Base-by-base conservation (phyloP, 64 coral and sea anemone genomes). In the Pocillopora verrucosa region DNA sequence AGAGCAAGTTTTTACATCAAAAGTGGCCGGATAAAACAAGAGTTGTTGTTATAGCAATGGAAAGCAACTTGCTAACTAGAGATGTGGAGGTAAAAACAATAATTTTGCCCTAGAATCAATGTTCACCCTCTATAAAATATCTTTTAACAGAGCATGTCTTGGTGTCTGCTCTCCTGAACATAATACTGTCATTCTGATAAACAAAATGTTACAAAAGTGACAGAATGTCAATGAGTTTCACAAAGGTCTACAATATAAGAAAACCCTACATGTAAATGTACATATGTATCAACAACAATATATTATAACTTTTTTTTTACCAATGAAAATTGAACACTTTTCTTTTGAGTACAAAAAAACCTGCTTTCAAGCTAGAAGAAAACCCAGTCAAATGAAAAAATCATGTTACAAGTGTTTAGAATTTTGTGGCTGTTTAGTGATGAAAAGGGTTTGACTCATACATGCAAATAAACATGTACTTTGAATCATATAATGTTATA, bases 21-120 rank as follows among this genome's bases (percentile, higher is more conserved):
- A 94, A 94, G 80, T 94, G 93, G 93, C 93, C 89, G 12, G 93
- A 94, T 88, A 87, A 83, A 68, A 63, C 78, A 17, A 87, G 45
- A 22, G 56, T 94, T 36, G 73, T 82, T 74, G 83, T 94, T 38
- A 91, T 94, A 70, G 93, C 89, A 20, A 80, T 94, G 80, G 93
- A 94, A 58, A 74, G 93, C 75, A 94, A 94, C 74, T 81, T 94
- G 83, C 60, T 88, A 0, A 65, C 67, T 76, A 64, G 62, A 61
- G 88, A 94, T 82, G 89, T 94, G 5, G 82, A 90, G 93, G 93
- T 91, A 80, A 22, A 84, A 56, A 51, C 41, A 51, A 51, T 4
- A 51, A 51, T 51, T 51, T 51, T 51, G 3, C 7, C 41, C 41
- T 4, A 51, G 41, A 51, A 25, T 70, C 22, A 63, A 17, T 63